Evolutionary conservation across 2,797 vertebrate species (phyloP), one percentile per base, ranked within the genome.

Genomic region (Menidia menidia): DNA sequence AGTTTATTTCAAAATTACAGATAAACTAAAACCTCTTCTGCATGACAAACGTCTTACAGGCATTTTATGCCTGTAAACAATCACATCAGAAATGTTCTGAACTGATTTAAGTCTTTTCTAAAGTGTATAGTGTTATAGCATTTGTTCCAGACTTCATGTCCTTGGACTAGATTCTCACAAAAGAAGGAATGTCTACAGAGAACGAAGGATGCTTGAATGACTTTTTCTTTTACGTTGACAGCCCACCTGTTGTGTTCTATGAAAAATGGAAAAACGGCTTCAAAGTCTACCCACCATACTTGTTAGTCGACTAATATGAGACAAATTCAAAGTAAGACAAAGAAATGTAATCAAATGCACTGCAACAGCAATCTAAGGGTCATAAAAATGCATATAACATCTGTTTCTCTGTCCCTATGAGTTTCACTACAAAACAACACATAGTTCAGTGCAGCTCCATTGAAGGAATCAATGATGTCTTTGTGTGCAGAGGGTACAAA

Each of bases 91-190:
- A 71, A 68, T 75, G 2, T 35, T 64, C 71, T 44, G 18, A 35
- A 64, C 11, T 25, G 13, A 19, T 57, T 69, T 57, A 25, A 50
- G 11, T 33, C 44, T 42, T 50, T 55, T 67, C 64, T 55, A 31
- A 33, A 51, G 32, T 13, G 7, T 59, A 35, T 55, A 69, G 32
- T 68, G 30, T 82, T 83, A 78, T 83, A 60, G 60, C 51, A n/a
- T 76, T 69, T 74, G 6, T 33, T 6, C 54, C 57, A 79, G 63
- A 67, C 54, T 60, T 50, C 13, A 42, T 60, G 61, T 72, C 62
- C 71, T 81, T 83, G 74, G 47, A 73, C 39, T 15, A 52, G 52
- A 79, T 65, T 83, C 53, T 53, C 73, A 83, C 70, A n/a, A 60
- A 33, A 73, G 35, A 33, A 54, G 15, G n/a, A 50, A 48, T 52